Evolutionary conservation across 2,888 invertebrate species (phyloP), one percentile per base, ranked within the genome.

Genomic region (Nomada goodeniana): DNA sequence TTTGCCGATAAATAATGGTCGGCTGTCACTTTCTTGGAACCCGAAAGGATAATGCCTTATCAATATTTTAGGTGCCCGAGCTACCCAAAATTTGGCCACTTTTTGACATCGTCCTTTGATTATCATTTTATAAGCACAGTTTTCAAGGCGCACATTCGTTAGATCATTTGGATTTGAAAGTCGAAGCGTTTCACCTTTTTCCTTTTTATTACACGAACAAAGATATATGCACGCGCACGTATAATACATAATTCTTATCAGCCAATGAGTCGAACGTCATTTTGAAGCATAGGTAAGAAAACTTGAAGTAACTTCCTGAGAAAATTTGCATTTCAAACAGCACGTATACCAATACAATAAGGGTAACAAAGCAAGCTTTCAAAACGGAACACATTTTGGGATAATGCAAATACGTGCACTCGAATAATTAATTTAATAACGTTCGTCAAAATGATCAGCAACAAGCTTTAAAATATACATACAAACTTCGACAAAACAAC

Each of bases 301-400:
- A 88, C 84, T 87, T 84, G 87, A 87, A 88, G 83, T 71, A 61
- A 78, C 80, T 82, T 83, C 82, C 80, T 78, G 80, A 86, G 81
- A 81, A 71, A 77, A 83, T 63, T 72, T 76, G 64, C 78, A 52
- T 72, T 70, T 11, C n/a, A 67, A 77, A 67, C 69, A 67, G 73
- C 82, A 63, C 65, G 74, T 72, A 65, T 65, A 63, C 59, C 18
- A 50, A n/a, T 55, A 53, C 61, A 55, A n/a, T 47, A 4, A 70
- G 9, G n/a, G 61, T 44, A 20, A 18, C 23, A 53, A n/a, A 53
- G 18, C 13, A 42, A 71, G 26, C 9, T 44, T 53, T 10, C 15
- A 52, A 29, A 68, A 75, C 47, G 15, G 36, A 42, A 70, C 42
- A 67, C 20, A 15, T 44, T 71, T 68, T 13, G 52, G 0, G 60